Percentiles rank a stretch among this genome's conserved stretches.
phyloP scores from a whole-genome alignment of 1,140 invertebrate genomes.

The Melipona quadrifasciata region DNA sequence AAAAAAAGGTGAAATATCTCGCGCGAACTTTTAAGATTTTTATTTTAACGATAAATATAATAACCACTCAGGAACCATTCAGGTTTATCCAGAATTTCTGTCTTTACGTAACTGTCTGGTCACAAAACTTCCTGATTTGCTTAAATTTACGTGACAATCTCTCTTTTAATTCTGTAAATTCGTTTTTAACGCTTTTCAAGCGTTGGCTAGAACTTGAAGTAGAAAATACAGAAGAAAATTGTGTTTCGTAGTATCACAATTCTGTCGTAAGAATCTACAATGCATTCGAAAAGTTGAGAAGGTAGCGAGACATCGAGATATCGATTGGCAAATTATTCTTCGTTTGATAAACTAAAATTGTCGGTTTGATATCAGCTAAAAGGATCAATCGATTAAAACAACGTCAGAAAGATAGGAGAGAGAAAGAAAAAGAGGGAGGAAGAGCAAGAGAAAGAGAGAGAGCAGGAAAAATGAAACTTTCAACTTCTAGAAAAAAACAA shows the following conservation, averaged over 20 bases:
- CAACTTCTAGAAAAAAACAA: too few relatives aligned
- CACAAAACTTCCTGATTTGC: conserved; percentile 22
- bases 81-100: conserved; percentile 42
- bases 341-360: too few relatives aligned
- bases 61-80: conserved; percentile 13
- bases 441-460: too few relatives aligned
- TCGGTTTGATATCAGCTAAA: neutral
- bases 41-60: conserved; percentile 17
- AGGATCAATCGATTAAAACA: too few relatives aligned
- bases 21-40: conserved; percentile 17
- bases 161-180: neutral
- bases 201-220: neutral
- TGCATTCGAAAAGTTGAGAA: neutral
- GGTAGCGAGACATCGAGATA: too few relatives aligned
- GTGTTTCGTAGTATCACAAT: neutral
- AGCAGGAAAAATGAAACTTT: too few relatives aligned
- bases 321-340: too few relatives aligned
- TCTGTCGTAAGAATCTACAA: neutral
- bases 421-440: too few relatives aligned
- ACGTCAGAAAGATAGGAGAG: too few relatives aligned
- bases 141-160: neutral
- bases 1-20: conserved; percentile 32
- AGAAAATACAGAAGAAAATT: neutral
- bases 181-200: neutral
- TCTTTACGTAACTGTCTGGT: conserved; percentile 30